Evolutionary conservation across 2,113 vertebrate genomes (phyloP).

Genomic region (Morone chrysops): DNA sequence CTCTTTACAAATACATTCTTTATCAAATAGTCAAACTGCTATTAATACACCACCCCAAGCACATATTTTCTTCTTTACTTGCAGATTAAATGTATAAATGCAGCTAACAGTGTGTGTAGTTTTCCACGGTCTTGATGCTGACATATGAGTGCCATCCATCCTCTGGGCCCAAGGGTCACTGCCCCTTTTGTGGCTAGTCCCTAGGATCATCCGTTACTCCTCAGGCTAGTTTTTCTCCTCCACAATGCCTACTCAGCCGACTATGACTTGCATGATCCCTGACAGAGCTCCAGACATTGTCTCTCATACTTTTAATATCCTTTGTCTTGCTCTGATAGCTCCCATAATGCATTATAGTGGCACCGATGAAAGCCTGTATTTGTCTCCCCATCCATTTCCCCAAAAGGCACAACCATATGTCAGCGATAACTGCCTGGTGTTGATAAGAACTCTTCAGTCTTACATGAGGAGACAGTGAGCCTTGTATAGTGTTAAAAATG

Average conservation of each 20-base stretch:
- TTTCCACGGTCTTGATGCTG: slow-evolving; percentile 4
- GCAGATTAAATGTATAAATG: background rate
- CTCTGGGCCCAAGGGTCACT: slow-evolving; percentile 48
- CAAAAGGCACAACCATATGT: slow-evolving; percentile 66
- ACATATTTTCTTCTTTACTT: background rate
- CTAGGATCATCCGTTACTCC: slow-evolving; percentile 55
- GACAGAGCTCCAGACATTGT: slow-evolving; percentile 54
- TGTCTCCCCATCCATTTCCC: slow-evolving; percentile 66
- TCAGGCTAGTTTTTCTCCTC: slow-evolving; percentile 34
- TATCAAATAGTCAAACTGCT: background rate
- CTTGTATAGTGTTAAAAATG: slow-evolving; percentile 30
- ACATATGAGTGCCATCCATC: slow-evolving; percentile 39
- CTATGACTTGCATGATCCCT: slow-evolving; percentile 56
- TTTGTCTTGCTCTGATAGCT: slow-evolving; percentile 78
- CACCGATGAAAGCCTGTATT: slow-evolving; percentile 65
- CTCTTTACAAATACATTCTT: background rate
- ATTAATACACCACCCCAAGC: background rate
- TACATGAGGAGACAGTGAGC: slow-evolving; percentile 8
- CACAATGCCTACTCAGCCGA: slow-evolving; percentile 45
- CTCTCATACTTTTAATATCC: slow-evolving; percentile 79
- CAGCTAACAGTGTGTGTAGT: background rate
- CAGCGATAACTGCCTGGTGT: slow-evolving; percentile 56
- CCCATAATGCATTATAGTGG: slow-evolving; percentile 70
- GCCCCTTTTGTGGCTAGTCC: slow-evolving; percentile 1
- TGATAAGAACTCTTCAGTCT: slow-evolving; percentile 62